phyloP scores from a whole-genome alignment of 2,888 invertebrate species.

The Hypercompe scribonia region DNA sequence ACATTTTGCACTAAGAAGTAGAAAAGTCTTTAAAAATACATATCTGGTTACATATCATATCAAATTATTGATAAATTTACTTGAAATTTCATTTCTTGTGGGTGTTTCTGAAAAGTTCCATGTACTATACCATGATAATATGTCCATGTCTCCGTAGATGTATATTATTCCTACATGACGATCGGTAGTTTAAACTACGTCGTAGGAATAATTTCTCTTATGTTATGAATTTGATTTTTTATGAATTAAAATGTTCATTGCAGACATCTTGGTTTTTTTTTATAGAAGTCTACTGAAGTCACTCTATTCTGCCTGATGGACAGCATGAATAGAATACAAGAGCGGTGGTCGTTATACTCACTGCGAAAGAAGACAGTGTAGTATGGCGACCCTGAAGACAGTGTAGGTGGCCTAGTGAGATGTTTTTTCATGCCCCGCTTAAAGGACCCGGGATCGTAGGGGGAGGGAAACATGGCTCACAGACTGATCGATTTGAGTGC shows the following conservation, averaged over 20 bases:
- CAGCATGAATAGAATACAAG: no score
- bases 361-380: no score
- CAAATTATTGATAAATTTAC: not conserved
- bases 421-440: no score
- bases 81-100: not conserved
- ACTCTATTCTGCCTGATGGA: no score
- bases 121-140: not conserved
- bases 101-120: not conserved
- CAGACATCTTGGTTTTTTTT: no score
- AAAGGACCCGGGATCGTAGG: no score
- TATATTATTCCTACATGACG: not conserved
- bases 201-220: not conserved
- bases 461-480: no score
- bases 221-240: not conserved
- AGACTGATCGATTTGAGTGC: not conserved
- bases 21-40: not conserved
- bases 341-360: no score
- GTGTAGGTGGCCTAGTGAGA: no score
- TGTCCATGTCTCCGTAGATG: not conserved
- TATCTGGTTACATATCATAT: not conserved
- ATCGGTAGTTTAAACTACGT: not conserved
- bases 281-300: no score
- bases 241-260: not conserved
- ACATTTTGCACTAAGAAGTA: not conserved
- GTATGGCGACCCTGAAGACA: no score